phyloP scores from a whole-genome alignment of 2,113 vertebrate species.

The Apeltes quadracus region DNA sequence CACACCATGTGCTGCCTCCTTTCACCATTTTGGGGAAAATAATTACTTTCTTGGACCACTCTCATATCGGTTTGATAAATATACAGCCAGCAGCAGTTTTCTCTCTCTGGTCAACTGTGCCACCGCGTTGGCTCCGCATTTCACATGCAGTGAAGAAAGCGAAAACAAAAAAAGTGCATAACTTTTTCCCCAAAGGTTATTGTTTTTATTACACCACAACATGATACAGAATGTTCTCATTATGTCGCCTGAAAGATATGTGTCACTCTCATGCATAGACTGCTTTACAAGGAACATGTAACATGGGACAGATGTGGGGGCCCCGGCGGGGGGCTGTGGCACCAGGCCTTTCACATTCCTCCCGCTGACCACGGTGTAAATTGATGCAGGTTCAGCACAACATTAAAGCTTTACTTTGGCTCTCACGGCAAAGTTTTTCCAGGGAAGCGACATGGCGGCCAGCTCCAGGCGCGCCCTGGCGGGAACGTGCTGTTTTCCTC shows the following conservation, averaged over 20 bases:
- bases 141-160: not conserved
- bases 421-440: constrained; percentile 42
- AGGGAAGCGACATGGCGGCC: constrained; percentile 24
- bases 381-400: constrained; percentile 47
- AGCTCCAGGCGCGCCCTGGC: constrained; percentile 53
- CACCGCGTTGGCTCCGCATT: not conserved
- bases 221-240: too few relatives aligned
- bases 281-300: constrained; percentile 53
- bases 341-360: constrained; percentile 70
- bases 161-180: not conserved
- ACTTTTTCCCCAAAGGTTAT: not conserved
- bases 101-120: not conserved
- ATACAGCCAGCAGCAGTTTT: not conserved
- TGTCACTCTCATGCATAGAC: constrained; percentile 34
- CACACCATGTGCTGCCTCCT: not conserved
- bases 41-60: not conserved
- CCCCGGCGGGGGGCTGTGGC: constrained; percentile 42
- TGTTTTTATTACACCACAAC: too few relatives aligned
- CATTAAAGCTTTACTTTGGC: constrained; percentile 56
- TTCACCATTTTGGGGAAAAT: not conserved
- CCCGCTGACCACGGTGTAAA: constrained; percentile 60
- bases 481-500: constrained; percentile 54
- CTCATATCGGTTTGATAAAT: not conserved
- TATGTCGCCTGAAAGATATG: constrained; percentile 6
- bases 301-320: constrained; percentile 66